Conservation (phyloP, 1,140 invertebrate species). For the Drosophila sucinea region DNA sequence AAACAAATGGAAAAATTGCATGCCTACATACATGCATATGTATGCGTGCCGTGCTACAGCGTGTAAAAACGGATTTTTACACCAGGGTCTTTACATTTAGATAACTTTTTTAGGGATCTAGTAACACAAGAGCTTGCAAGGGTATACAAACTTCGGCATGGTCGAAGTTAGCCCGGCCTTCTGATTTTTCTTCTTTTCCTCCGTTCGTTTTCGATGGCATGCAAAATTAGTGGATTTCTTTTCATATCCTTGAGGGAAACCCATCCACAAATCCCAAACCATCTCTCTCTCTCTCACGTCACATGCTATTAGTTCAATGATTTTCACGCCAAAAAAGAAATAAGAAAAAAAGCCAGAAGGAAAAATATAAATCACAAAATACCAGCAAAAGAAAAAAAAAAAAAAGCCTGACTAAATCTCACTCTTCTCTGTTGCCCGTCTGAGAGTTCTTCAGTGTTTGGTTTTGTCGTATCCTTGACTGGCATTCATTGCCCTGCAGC, state of each 20-base stretch:
- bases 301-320: slow-evolving; percentile 81
- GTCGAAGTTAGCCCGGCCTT: too few relatives aligned
- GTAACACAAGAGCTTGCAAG: too few relatives aligned
- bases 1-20: too few relatives aligned
- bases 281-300: slow-evolving; percentile 44
- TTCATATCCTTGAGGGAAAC: slow-evolving; percentile 59
- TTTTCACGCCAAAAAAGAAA: slow-evolving; percentile 74
- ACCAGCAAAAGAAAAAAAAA: neutral
- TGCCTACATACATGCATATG: too few relatives aligned
- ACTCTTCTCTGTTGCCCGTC: neutral
- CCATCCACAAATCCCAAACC: slow-evolving; percentile 17
- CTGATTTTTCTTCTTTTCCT: neutral
- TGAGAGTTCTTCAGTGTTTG: neutral
- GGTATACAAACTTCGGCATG: too few relatives aligned
- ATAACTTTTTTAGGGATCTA: too few relatives aligned
- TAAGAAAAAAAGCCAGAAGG: slow-evolving; percentile 51
- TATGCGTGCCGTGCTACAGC: too few relatives aligned
- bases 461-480: slow-evolving; percentile 49
- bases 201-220: slow-evolving; percentile 43
- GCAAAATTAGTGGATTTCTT: slow-evolving; percentile 74
- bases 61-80: too few relatives aligned
- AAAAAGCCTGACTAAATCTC: neutral
- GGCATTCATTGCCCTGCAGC: slow-evolving; percentile 74
- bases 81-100: too few relatives aligned
- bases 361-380: slow-evolving; percentile 19